phyloP scores from a whole-genome alignment of 2,888 invertebrate species.

The Venusia cambrica region DNA sequence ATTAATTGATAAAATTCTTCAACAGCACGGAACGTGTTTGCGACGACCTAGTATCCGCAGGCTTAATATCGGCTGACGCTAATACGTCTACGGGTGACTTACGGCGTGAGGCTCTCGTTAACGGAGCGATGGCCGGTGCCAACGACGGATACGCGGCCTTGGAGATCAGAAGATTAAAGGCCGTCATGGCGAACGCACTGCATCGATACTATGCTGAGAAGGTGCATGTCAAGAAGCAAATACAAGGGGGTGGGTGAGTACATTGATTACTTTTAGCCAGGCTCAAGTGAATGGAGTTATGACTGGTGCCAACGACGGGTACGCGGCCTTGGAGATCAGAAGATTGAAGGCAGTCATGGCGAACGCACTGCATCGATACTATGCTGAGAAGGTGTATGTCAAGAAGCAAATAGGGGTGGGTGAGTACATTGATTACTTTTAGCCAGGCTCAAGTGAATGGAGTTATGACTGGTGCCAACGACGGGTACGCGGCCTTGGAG shows the following conservation, averaged over 20 bases:
- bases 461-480: constrained; percentile 64
- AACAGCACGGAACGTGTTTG: constrained; percentile 72
- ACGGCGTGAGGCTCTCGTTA: constrained; percentile 64
- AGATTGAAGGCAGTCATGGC: constrained; percentile 90
- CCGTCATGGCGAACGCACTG: constrained; percentile 87
- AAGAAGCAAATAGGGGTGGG: constrained; percentile 95
- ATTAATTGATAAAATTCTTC: too few species aligned
- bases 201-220: constrained; percentile 94
- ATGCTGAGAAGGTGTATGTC: constrained; percentile 95
- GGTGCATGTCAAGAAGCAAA: constrained; percentile 96
- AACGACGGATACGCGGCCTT: constrained; percentile 86
- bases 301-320: constrained; percentile 78
- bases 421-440: too few species aligned
- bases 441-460: constrained; percentile 68
- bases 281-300: constrained; percentile 69
- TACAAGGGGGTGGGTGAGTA: constrained; percentile 92
- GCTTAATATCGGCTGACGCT: constrained; percentile 62
- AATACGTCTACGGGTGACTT: constrained; percentile 61
- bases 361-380: constrained; percentile 90
- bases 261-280: too few species aligned
- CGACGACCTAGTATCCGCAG: constrained; percentile 63
- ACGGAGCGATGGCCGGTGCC: constrained; percentile 68
- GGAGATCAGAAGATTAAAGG: constrained; percentile 89
- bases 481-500: constrained; percentile 89
- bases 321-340: constrained; percentile 89